Percentiles rank a stretch among this genome's conserved stretches.
Evolutionary conservation across 2,797 vertebrate species (phyloP).

Genomic region (Astyanax mexicanus): DNA sequence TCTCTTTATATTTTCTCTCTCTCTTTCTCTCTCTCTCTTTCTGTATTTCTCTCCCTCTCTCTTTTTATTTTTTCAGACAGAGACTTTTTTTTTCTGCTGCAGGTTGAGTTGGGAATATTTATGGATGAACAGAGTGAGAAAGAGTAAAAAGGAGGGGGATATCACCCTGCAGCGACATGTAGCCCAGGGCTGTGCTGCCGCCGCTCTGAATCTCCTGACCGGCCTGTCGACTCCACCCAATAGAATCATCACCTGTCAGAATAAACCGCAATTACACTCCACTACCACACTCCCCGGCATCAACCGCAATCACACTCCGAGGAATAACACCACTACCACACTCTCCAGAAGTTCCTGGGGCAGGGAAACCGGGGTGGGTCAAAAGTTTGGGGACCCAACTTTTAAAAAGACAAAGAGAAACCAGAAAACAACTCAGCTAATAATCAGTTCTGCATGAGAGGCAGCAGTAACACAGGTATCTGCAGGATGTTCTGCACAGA

Average conservation of each 20-base stretch:
- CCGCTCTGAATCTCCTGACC: slow-evolving; percentile 3
- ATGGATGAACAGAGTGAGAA: neutral
- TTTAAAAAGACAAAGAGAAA: too few species aligned
- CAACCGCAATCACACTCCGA: slow-evolving; percentile 30
- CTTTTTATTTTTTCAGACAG: neutral
- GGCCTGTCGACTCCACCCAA: slow-evolving; percentile 7
- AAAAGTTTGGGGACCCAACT: too few species aligned
- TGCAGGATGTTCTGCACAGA: too few species aligned
- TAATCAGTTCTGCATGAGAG: too few species aligned
- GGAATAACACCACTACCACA: neutral
- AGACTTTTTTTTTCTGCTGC: neutral
- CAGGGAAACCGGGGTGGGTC: too few species aligned
- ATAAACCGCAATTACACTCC: neutral
- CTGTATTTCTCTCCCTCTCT: neutral
- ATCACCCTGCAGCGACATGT: slow-evolving; percentile 23
- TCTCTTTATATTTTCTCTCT: too few species aligned
- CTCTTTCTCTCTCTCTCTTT: too few species aligned
- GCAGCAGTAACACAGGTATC: too few species aligned
- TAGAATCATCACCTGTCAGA: slow-evolving; percentile 38
- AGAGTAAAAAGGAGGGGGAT: neutral
- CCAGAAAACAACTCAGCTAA: too few species aligned
- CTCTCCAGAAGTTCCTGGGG: too few species aligned
- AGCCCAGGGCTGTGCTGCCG: slow-evolving; percentile 8
- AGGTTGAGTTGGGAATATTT: too few species aligned
- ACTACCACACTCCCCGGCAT: neutral